These are phyloP conservation scores for Priocnemis perturbator DNA, from an alignment of 2,888 invertebrate genomes.

Conservation along the genomic window DNA sequence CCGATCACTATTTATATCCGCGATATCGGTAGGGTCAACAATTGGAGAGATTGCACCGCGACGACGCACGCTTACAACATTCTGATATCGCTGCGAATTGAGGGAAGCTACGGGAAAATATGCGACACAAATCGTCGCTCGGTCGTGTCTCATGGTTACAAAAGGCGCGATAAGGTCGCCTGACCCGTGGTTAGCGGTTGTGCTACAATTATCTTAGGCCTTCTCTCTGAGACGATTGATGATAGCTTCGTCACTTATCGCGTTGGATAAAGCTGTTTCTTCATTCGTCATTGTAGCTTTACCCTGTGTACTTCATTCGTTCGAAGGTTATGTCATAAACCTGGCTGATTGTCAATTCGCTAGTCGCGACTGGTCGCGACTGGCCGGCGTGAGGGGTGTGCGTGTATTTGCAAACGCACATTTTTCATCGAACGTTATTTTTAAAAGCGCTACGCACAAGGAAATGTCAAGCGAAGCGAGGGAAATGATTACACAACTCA, in stretches of 20 bases:
- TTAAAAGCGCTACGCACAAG: not conserved
- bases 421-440: not conserved
- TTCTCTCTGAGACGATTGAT: conserved; percentile 28
- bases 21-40: not conserved
- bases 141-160: conserved; percentile 32
- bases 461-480: not conserved
- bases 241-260: conserved; percentile 25
- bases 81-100: no score
- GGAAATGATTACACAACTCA: no score
- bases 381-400: no score
- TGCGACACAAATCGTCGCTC: conserved; percentile 34
- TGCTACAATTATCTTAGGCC: conserved; percentile 34
- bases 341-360: not conserved
- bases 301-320: conserved; percentile 12
- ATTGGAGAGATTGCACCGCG: no score
- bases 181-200: conserved; percentile 32
- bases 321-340: conserved; percentile 22
- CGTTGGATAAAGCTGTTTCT: conserved; percentile 21
- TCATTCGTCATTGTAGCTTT: conserved; percentile 19
- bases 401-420: not conserved
- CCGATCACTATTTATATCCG: conserved; percentile 17
- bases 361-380: no score
- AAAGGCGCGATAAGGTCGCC: conserved; percentile 26
- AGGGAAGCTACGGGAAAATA: no score
- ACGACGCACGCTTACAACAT: no score